Conservation (phyloP, 2,113 vertebrate species). For the Eurystomus gularis region DNA sequence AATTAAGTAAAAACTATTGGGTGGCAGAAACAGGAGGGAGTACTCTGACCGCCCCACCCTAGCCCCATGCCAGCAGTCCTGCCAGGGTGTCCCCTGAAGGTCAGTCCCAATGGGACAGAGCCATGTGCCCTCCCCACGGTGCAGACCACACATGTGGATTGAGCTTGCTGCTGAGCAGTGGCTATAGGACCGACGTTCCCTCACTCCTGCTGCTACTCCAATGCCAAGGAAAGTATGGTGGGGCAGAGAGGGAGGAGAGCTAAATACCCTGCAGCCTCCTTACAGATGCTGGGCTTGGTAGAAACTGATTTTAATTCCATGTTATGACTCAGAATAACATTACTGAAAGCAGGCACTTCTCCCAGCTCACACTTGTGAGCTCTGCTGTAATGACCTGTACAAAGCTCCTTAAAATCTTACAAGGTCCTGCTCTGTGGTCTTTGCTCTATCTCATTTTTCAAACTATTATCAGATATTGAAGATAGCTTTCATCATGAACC, state of each 20-base stretch:
- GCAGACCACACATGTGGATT: rapidly evolving
- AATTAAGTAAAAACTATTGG: neutral
- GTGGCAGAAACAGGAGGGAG: neutral
- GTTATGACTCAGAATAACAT: neutral
- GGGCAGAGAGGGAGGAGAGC: neutral
- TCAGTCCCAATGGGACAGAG: rapidly evolving
- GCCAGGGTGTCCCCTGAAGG: neutral
- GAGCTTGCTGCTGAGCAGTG: neutral
- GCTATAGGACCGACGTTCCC: neutral
- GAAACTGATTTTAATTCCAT: neutral
- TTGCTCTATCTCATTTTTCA: neutral
- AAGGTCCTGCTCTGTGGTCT: neutral
- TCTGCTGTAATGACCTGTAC: rapidly evolving
- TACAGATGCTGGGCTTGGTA: rapidly evolving
- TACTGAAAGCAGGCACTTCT: neutral
- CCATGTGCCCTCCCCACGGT: rapidly evolving
- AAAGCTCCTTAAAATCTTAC: neutral
- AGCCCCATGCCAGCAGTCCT: neutral
- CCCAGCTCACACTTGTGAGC: neutral
- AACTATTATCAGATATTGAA: neutral
- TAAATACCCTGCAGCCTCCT: neutral
- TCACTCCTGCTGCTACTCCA: neutral
- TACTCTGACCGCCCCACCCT: neutral
- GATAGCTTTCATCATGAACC: neutral
- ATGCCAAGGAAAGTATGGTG: neutral